Percentiles rank a stretch among this genome's conserved stretches.
phyloP scores from a whole-genome alignment of 2,888 invertebrate genomes.

The Drosophila ustulata region DNA sequence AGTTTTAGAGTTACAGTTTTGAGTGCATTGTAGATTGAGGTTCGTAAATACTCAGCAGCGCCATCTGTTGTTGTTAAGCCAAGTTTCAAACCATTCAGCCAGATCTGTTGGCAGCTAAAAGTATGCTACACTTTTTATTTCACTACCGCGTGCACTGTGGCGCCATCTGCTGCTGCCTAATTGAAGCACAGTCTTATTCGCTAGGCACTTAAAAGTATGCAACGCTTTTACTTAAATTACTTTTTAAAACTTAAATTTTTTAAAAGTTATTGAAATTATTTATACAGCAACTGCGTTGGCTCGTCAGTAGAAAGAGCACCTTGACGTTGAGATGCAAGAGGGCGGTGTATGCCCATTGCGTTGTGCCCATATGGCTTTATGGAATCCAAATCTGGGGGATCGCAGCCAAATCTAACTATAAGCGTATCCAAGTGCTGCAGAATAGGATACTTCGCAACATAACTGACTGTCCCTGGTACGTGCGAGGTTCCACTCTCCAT shows the following conservation, averaged over 20 bases:
- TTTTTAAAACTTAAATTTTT: neutral
- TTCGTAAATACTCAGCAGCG: constrained; percentile 1
- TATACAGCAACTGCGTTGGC: no score
- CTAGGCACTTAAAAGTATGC: neutral
- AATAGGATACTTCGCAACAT: no score
- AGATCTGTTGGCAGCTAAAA: constrained; percentile 8
- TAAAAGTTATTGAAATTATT: neutral
- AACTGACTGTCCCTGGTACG: no score
- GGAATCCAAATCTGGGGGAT: no score
- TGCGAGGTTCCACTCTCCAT: no score
- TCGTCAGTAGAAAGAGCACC: no score
- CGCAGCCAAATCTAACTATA: no score
- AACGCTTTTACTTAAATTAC: neutral
- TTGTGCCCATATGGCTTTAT: no score
- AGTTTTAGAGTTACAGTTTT: neutral
- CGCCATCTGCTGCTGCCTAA: neutral
- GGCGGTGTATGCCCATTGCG: no score
- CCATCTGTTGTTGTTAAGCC: constrained; percentile 13
- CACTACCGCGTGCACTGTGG: neutral
- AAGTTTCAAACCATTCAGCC: neutral
- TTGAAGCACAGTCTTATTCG: neutral
- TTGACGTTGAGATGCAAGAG: no score
- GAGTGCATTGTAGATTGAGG: neutral
- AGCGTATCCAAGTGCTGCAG: no score
- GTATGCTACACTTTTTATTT: constrained; percentile 20